Percentiles rank a stretch among this genome's conserved stretches.
phyloP scores from a whole-genome alignment of 2,113 vertebrate genomes.

The Seriola dumerili region DNA sequence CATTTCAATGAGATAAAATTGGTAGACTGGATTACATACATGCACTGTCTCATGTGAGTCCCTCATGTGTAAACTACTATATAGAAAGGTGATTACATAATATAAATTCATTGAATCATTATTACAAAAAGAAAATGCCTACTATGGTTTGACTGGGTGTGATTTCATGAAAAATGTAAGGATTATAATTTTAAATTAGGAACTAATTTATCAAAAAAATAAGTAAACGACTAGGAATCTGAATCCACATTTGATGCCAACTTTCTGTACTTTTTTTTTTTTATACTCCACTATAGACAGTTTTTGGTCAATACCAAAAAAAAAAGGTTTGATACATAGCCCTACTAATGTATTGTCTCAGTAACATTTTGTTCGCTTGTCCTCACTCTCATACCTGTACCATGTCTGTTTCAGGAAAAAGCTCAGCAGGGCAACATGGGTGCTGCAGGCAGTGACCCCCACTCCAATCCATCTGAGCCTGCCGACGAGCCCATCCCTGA shows the following conservation, averaged over 20 bases:
- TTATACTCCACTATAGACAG: not conserved
- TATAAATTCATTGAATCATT: not conserved
- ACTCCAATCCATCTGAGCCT: conserved; percentile 72
- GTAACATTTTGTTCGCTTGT: not conserved
- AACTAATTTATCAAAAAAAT: too few relatives aligned
- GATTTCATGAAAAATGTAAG: too few relatives aligned
- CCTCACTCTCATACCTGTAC: not conserved
- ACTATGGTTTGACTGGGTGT: too few relatives aligned
- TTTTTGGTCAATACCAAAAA: not conserved
- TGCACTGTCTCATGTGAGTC: not conserved
- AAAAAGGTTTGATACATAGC: not conserved
- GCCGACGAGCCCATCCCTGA: conserved; percentile 77
- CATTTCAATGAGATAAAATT: not conserved
- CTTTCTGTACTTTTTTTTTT: not conserved
- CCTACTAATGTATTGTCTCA: not conserved
- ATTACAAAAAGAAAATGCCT: not conserved
- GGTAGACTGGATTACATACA: not conserved
- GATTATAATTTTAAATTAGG: too few relatives aligned
- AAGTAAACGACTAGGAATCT: too few relatives aligned
- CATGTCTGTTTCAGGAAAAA: conserved; percentile 86
- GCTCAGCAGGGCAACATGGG: conserved; percentile 88
- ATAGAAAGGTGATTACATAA: too few relatives aligned
- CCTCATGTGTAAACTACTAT: not conserved
- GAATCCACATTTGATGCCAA: not conserved
- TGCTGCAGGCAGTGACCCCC: conserved; percentile 76